Conservation (phyloP, 1,140 invertebrate species). For the Bombus fervidus region DNA sequence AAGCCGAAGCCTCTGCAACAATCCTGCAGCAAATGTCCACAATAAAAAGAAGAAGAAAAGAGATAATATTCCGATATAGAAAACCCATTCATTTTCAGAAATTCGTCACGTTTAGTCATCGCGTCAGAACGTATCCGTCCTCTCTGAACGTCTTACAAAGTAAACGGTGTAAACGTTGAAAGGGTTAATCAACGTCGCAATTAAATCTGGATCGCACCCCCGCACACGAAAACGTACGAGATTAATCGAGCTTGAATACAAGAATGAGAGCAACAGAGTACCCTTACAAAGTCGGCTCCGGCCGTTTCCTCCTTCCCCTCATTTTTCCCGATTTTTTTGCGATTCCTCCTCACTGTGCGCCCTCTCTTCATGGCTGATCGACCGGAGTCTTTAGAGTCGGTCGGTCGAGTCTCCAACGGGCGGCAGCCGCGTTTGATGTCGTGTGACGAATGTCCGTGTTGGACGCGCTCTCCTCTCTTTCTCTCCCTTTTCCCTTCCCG, state of each 20-base stretch:
- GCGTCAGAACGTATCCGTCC: too few species aligned
- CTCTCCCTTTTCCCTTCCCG: background rate
- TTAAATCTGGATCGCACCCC: constrained; percentile 8
- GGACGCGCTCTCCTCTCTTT: constrained; percentile 63
- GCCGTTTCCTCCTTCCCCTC: constrained; percentile 59
- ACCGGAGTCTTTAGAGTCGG: constrained; percentile 79
- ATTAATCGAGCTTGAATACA: constrained; percentile 31
- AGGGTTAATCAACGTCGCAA: constrained; percentile 8
- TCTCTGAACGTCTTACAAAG: background rate
- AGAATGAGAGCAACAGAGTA: constrained; percentile 51
- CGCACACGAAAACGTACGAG: constrained; percentile 17
- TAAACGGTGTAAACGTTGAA: constrained; percentile 4
- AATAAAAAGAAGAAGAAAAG: too few species aligned
- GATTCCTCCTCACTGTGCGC: constrained; percentile 59
- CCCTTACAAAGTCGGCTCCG: constrained; percentile 56
- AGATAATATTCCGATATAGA: too few species aligned
- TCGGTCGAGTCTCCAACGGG: constrained; percentile 76
- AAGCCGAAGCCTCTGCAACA: too few species aligned
- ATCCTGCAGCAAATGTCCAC: too few species aligned
- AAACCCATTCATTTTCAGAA: background rate
- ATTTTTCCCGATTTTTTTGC: constrained; percentile 70
- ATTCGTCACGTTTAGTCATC: constrained; percentile 1
- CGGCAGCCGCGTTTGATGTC: constrained; percentile 80
- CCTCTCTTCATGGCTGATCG: constrained; percentile 77
- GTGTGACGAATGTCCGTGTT: constrained; percentile 81